phyloP scores from a whole-genome alignment of 2,888 invertebrate species.

The Agrochola lychnidis region DNA sequence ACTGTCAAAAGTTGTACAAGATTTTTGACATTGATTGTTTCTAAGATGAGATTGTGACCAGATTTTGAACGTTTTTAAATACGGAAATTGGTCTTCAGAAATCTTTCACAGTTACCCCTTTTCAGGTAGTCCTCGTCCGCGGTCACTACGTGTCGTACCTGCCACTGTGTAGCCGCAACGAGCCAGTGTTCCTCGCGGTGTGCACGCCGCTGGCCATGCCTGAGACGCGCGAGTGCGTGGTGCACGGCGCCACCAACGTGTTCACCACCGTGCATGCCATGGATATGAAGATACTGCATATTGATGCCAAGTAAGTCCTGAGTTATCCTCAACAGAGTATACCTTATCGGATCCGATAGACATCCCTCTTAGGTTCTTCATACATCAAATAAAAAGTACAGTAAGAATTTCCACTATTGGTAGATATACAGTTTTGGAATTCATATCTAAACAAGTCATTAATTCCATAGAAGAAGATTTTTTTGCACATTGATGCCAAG shows the following conservation, averaged over 20 bases:
- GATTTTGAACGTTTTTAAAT: background rate
- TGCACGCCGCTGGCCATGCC: constrained; percentile 99
- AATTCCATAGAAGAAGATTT: background rate
- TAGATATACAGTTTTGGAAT: background rate
- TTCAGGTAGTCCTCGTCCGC: constrained; percentile 98
- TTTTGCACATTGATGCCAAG: constrained; percentile 90
- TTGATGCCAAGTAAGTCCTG: constrained; percentile 97
- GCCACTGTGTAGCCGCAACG: constrained; percentile 97
- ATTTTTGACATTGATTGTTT: background rate
- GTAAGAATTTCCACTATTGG: background rate
- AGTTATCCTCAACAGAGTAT: background rate
- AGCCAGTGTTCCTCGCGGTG: constrained; percentile 98
- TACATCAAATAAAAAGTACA: too few relatives aligned
- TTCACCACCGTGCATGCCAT: constrained; percentile 99
- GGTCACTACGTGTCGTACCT: constrained; percentile 98
- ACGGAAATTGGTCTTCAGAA: background rate
- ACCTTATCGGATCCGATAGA: background rate
- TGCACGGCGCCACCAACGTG: constrained; percentile 99
- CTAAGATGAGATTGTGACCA: background rate
- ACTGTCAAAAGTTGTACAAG: too few relatives aligned
- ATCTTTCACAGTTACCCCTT: constrained; percentile 34
- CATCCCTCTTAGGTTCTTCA: too few relatives aligned
- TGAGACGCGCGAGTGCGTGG: constrained; percentile 98
- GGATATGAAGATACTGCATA: constrained; percentile 99
- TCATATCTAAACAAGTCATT: background rate